Conservation (phyloP, 2,888 invertebrate genomes). For the Euclidia mi region DNA sequence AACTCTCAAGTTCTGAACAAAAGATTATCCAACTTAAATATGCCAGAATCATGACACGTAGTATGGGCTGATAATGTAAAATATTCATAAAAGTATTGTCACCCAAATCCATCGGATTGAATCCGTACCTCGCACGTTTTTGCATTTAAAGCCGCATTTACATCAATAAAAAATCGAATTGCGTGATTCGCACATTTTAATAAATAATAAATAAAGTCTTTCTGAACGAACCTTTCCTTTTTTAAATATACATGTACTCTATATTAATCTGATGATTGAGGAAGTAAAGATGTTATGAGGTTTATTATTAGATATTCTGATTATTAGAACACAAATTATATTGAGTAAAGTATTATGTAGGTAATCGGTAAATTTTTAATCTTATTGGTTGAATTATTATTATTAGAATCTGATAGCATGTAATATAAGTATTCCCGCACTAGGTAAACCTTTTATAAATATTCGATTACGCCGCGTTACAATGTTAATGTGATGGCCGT, state of each 20-base stretch:
- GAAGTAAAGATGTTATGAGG: too few relatives aligned
- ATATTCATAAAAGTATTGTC: slow-evolving; percentile 50
- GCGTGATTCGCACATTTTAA: slow-evolving; percentile 33
- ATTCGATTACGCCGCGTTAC: slow-evolving; percentile 43
- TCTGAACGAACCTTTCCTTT: background rate
- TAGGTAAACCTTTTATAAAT: slow-evolving; percentile 42
- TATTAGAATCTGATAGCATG: slow-evolving; percentile 17
- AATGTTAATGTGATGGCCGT: slow-evolving; percentile 44
- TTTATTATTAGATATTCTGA: too few relatives aligned
- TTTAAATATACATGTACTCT: background rate
- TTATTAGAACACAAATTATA: too few relatives aligned
- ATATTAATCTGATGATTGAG: too few relatives aligned
- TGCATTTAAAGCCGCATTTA: slow-evolving; percentile 42
- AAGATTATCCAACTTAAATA: slow-evolving; percentile 14
- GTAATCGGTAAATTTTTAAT: too few relatives aligned
- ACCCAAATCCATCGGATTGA: slow-evolving; percentile 33
- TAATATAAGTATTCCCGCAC: slow-evolving; percentile 7
- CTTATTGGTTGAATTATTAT: slow-evolving; percentile 3
- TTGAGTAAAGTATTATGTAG: too few relatives aligned
- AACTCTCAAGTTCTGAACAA: slow-evolving; percentile 2
- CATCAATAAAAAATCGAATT: slow-evolving; percentile 34
- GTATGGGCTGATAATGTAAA: slow-evolving; percentile 39
- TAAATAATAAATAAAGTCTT: background rate
- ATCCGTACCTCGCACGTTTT: slow-evolving; percentile 32
- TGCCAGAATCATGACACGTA: slow-evolving; percentile 31